Evolutionary conservation across 2,888 invertebrate species (phyloP), one percentile per base, ranked within the genome.

Genomic region (Pyrocoelia pectoralis): DNA sequence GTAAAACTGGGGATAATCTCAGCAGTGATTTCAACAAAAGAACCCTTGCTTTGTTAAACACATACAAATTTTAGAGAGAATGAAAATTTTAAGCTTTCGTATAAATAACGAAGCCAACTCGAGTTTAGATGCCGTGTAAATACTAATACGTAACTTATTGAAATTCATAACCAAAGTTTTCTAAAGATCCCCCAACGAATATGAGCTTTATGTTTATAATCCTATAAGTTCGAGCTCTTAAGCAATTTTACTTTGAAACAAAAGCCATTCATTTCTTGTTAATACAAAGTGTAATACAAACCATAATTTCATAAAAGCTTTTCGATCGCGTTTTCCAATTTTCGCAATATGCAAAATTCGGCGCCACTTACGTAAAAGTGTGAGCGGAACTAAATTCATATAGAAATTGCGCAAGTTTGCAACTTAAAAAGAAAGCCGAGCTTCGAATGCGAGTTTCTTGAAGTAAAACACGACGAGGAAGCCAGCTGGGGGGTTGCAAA

Each of bases 131-230:
- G 72, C 72, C 72, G 70, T 73, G 77, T 75, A 78, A 77, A 78
- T 77, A 78, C 74, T 74, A 75, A 77, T 77, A 77, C 77, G 77
- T 77, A 75, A 74, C 76, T 77, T 78, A 77, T 76, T 77, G 77
- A 77, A 78, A 77, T 77, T 78, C 78, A 78, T 76, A 77, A 74
- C 74, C 71, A 72, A 72, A 75, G 73, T 76, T 76, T 71, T 67
- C 70, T 67, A 56, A 59, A 66, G 69, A 68, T 66, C n/a, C 69
- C 67, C 68, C 59, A 53, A 66, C 72, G 72, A 75, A 75, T 75
- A 71, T 72, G 72, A 73, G 72, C 76, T 74, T 74, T 76, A 76
- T 70, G 71, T 68, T 66, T 59, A 70, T 74, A 75, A 76, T 74
- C 75, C 71, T 68, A 71, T 70, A 70, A 72, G 74, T 75, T 74